These are phyloP conservation scores for Ridgeia piscesae DNA, from an alignment of 1,140 invertebrate species.

Conservation along the genomic window DNA sequence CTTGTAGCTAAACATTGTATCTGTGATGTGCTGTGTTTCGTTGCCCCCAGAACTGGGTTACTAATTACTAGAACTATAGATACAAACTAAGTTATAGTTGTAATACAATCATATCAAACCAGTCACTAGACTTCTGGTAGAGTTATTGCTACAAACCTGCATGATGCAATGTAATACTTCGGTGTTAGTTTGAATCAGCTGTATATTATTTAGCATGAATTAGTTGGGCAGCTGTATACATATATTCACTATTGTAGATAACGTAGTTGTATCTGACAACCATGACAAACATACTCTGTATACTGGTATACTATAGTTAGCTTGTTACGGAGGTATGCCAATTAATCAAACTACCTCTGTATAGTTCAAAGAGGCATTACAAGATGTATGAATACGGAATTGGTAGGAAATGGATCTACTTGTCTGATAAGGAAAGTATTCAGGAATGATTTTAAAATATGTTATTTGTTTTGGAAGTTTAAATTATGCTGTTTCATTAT, in stretches of 20 bases:
- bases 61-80: background rate
- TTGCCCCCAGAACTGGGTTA: background rate
- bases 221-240: background rate
- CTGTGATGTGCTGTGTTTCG: background rate
- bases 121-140: background rate
- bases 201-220: background rate
- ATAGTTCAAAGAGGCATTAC: background rate
- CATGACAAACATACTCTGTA: background rate
- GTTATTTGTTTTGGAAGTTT: too few relatives aligned
- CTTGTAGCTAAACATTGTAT: background rate
- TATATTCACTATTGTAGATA: background rate
- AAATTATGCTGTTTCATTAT: too few relatives aligned
- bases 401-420: background rate
- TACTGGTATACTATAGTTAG: background rate
- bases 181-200: background rate
- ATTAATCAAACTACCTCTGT: background rate
- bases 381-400: background rate
- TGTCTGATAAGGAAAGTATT: background rate
- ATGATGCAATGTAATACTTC: background rate
- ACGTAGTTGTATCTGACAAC: background rate
- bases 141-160: background rate
- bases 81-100: background rate
- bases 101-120: background rate
- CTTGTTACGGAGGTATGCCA: background rate
- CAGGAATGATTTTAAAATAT: too few relatives aligned